Conservation (phyloP, 2,113 vertebrate genomes). For the Pedetes capensis region DNA sequence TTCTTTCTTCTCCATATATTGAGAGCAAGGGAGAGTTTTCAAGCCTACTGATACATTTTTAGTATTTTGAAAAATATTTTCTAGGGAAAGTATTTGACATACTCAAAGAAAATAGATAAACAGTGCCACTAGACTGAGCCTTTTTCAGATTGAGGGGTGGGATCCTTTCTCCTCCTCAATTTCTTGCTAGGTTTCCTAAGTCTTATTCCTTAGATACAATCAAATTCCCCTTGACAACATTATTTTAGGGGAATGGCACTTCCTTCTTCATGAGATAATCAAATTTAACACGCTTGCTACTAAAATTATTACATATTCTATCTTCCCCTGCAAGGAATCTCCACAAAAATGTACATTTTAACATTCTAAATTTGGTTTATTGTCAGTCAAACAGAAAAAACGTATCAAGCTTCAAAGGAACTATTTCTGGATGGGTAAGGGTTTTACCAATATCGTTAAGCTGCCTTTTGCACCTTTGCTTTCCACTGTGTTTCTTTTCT, state of each 20-base stretch:
- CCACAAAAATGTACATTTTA: not conserved
- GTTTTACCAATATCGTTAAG: not conserved
- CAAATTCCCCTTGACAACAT: not conserved
- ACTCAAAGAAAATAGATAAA: not conserved
- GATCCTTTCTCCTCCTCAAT: not conserved
- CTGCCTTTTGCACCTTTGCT: not conserved
- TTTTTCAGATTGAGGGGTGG: not conserved
- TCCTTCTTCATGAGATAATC: not conserved
- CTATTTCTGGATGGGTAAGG: not conserved
- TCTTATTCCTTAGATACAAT: not conserved
- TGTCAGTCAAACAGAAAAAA: not conserved
- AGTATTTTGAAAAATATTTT: not conserved
- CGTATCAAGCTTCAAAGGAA: not conserved
- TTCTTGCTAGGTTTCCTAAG: not conserved
- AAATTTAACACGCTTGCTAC: not conserved
- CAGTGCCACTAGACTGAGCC: not conserved
- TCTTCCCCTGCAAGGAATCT: not conserved
- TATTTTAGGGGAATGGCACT: not conserved
- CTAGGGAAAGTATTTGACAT: constrained; percentile 11
- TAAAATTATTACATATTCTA: not conserved
- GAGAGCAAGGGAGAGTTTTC: not conserved
- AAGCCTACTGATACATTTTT: not conserved
- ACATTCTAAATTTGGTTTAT: constrained; percentile 40
- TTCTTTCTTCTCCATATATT: too few species aligned
- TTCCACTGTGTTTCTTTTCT: not conserved